Evolutionary conservation across 2,797 vertebrate genomes (phyloP).

Genomic region (Sus cebifrons): DNA sequence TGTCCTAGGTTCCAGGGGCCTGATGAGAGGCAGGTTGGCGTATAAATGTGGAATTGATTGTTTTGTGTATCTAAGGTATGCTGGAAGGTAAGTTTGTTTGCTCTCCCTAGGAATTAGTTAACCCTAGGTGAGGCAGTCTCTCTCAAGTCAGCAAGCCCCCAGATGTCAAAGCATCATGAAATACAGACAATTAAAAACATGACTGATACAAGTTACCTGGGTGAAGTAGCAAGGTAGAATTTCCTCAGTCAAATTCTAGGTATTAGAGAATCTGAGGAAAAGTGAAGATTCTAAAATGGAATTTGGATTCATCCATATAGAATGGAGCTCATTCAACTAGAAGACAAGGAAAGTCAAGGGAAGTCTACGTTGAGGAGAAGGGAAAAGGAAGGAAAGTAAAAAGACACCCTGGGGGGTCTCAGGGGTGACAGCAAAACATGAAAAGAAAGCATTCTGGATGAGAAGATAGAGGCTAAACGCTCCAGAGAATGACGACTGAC

Average conservation of each 20-base stretch:
- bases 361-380: background rate
- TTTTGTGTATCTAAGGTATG: background rate
- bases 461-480: background rate
- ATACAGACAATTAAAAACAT: background rate
- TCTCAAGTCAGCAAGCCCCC: background rate
- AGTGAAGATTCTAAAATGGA: background rate
- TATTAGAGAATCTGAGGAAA: background rate
- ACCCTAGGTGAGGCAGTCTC: background rate
- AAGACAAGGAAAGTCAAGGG: background rate
- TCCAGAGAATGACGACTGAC: background rate
- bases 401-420: background rate
- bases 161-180: background rate
- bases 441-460: background rate
- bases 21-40: background rate
- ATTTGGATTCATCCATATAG: background rate
- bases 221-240: background rate
- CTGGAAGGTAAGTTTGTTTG: background rate
- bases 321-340: background rate
- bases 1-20: background rate
- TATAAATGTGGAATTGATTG: background rate
- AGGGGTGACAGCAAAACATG: background rate
- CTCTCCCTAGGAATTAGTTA: background rate
- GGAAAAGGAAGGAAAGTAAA: background rate
- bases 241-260: background rate
- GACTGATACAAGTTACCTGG: background rate